Base-by-base conservation (phyloP, 2,888 invertebrate genomes). In the Acleris cristana region DNA sequence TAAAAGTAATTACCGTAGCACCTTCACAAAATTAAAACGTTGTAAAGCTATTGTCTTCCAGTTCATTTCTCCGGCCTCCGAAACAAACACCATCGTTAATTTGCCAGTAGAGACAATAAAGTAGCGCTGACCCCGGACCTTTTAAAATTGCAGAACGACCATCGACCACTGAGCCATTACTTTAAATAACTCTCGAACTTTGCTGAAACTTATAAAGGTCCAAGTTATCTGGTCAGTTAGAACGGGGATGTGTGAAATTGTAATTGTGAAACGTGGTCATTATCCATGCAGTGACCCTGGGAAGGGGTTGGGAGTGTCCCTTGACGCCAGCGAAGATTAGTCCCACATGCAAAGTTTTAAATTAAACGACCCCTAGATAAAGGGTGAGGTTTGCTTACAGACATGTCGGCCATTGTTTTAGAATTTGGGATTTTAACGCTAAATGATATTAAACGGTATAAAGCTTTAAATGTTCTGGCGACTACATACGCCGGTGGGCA, bases 321-420 rank as follows among this genome's bases (percentile, higher is more conserved):
- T 73, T 78, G 80, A 83, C 80, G 74, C 70, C 77, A 76, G 76
- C 76, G 71, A 82, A 86, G 85, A 86, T 86, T 84, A 86, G 81
- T 79, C 83, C 84, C 80, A 77, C 82, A 86, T 85, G 81, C 70
- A 80, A 84, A 85, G 81, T 86, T 84, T 86, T 81, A 85, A 87
- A 85, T 85, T 83, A 86, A 84, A 83, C 76, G 74, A 58, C 53
- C 66, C 62, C 53, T 59, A 63, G 66, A 69, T 69, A 63, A 69
- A 57, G 63, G 49, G 48, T 74, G 70, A 74, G 74, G 65, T 65
- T 72, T 72, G 62, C 62, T 74, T 73, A 73, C 70, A 70, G 71
- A 71, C 66, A 72, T 72, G 72, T 69, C 66, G 69, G 23, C 70
- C 70, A 75, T 79, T 80, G 79, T 83, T 80, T 79, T 82, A 78